phyloP scores from a whole-genome alignment of 2,113 vertebrate species.

The Peucedramus taeniatus region DNA sequence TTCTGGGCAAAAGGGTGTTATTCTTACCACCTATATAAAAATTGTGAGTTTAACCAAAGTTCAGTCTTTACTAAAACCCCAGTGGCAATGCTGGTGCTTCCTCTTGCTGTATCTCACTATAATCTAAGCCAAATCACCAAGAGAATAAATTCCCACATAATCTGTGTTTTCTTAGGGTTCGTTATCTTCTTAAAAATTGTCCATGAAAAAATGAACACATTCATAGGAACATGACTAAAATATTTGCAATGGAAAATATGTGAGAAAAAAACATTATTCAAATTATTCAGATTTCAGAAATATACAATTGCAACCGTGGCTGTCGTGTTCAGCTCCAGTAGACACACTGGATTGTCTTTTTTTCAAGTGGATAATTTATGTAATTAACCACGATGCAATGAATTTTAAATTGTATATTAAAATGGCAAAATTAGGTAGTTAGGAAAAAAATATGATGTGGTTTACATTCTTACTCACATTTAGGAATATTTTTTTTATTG shows the following conservation, averaged over 20 bases:
- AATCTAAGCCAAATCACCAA: background rate
- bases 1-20: background rate
- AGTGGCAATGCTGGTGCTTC: background rate
- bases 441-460: background rate
- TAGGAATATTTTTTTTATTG: background rate
- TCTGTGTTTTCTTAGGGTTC: background rate
- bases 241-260: background rate
- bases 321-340: conserved; percentile 4
- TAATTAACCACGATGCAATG: conserved; percentile 1
- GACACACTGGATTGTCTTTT: background rate
- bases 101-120: background rate
- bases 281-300: conserved; percentile 1
- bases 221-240: background rate
- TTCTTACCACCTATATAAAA: background rate
- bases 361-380: conserved; percentile 36
- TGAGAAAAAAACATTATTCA: background rate
- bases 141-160: background rate
- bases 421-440: conserved; percentile 9
- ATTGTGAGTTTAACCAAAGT: background rate
- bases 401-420: conserved; percentile 23
- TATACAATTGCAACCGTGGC: background rate
- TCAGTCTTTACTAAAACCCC: background rate
- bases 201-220: background rate
- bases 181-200: background rate
- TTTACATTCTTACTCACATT: background rate